phyloP scores from a whole-genome alignment of 2,113 vertebrate species.

The Rattus norvegicus region DNA sequence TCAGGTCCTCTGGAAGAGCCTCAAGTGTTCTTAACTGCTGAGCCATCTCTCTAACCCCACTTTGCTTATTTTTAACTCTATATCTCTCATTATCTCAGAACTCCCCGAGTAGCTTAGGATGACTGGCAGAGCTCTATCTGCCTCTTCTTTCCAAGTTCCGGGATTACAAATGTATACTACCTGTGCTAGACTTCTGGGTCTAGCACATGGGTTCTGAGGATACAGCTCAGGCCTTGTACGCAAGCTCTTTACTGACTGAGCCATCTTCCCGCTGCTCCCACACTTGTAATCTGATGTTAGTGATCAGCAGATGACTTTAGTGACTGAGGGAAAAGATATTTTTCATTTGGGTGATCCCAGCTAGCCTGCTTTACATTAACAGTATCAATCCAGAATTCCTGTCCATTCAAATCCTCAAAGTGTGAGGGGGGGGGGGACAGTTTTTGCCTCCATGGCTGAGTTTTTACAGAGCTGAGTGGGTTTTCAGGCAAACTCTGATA shows the following conservation, averaged over 20 bases:
- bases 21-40: neutral
- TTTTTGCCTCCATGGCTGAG: neutral
- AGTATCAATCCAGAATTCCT: neutral
- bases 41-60: neutral
- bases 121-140: neutral
- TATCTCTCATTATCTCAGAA: neutral
- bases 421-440: neutral
- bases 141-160: neutral
- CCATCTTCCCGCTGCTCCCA: too few relatives aligned
- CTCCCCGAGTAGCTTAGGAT: neutral
- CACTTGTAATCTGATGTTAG: neutral
- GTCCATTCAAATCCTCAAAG: neutral
- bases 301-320: neutral
- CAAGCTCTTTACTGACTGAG: neutral
- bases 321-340: neutral
- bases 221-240: neutral
- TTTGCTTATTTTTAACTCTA: neutral
- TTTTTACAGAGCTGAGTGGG: neutral
- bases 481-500: too few relatives aligned
- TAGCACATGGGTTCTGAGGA: neutral
- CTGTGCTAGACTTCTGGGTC: neutral
- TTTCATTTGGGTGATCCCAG: neutral
- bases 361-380: neutral
- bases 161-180: neutral
- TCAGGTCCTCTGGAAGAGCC: neutral